Evolutionary conservation across 2,888 invertebrate species (phyloP).

Genomic region (Calameuta pallipes): DNA sequence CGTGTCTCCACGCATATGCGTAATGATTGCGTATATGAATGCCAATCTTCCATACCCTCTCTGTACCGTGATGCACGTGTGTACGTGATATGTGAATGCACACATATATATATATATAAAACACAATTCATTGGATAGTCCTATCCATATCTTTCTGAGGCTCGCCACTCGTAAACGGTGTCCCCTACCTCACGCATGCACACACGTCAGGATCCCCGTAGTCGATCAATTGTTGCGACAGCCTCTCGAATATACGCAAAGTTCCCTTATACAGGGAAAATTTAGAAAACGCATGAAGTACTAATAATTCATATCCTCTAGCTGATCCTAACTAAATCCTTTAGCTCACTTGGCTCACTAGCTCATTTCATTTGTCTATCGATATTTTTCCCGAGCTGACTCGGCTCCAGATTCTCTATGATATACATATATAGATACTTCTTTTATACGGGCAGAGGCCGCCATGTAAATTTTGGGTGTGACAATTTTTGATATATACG

Average conservation of each 20-base stretch:
- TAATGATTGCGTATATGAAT: neutral
- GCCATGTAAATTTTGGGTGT: too few species aligned
- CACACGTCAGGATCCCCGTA: neutral
- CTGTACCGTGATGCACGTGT: neutral
- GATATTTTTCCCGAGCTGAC: too few species aligned
- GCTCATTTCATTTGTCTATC: too few species aligned
- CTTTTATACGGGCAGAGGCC: too few species aligned
- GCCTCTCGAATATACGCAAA: neutral
- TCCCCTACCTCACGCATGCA: neutral
- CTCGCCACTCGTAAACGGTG: neutral
- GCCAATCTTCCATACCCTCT: neutral
- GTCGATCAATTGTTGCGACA: neutral
- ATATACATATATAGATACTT: too few species aligned
- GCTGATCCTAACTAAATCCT: neutral
- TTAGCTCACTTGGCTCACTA: neutral
- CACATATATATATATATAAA: neutral
- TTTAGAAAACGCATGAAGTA: conserved; percentile 2
- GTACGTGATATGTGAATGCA: neutral
- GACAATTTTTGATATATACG: too few species aligned
- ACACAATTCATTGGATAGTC: neutral
- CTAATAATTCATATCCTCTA: conserved; percentile 42
- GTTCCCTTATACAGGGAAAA: neutral
- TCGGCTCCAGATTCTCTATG: too few species aligned
- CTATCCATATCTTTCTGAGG: neutral
- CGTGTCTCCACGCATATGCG: neutral